These are phyloP conservation scores for Odontomachus brunneus DNA, from an alignment of 1,140 invertebrate species.

Conservation along the genomic window DNA sequence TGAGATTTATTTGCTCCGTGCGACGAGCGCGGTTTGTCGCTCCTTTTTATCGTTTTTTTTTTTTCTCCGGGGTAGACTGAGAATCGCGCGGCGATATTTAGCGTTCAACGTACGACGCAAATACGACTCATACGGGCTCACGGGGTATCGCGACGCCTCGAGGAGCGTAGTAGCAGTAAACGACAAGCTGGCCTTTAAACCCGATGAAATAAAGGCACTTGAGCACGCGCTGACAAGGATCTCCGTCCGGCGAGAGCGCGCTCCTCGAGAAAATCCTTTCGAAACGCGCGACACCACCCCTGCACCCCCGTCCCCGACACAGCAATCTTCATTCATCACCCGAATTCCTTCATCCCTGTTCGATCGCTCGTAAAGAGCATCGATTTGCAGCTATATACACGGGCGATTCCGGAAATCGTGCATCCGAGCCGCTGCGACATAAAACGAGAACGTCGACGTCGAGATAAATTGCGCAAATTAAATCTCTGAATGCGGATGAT, in stretches of 20 bases:
- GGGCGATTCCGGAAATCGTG: not conserved
- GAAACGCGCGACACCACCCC: slow-evolving; percentile 11
- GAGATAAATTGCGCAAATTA: slow-evolving; percentile 1
- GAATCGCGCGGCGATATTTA: slow-evolving; percentile 1
- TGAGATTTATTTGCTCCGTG: slow-evolving; percentile 4
- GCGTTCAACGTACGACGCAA: not conserved
- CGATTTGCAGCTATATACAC: not conserved
- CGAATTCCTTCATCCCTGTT: slow-evolving; percentile 38
- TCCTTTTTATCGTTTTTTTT: no score
- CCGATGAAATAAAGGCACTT: slow-evolving; percentile 23
- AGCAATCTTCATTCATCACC: slow-evolving; percentile 49
- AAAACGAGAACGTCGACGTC: not conserved
- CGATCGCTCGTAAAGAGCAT: slow-evolving; percentile 25
- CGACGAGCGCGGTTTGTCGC: not conserved
- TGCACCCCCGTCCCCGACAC: not conserved
- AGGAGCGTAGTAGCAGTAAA: not conserved
- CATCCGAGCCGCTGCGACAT: not conserved
- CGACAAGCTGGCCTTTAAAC: slow-evolving; percentile 47
- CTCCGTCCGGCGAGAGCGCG: not conserved
- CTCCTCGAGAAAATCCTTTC: slow-evolving; percentile 35
- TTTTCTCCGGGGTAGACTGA: no score
- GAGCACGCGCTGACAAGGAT: slow-evolving; percentile 45
- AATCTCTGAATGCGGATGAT: not conserved
- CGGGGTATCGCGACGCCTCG: no score
- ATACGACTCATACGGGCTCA: no score